Conservation (phyloP, 2,797 vertebrate genomes). For the Furcifer pardalis region DNA sequence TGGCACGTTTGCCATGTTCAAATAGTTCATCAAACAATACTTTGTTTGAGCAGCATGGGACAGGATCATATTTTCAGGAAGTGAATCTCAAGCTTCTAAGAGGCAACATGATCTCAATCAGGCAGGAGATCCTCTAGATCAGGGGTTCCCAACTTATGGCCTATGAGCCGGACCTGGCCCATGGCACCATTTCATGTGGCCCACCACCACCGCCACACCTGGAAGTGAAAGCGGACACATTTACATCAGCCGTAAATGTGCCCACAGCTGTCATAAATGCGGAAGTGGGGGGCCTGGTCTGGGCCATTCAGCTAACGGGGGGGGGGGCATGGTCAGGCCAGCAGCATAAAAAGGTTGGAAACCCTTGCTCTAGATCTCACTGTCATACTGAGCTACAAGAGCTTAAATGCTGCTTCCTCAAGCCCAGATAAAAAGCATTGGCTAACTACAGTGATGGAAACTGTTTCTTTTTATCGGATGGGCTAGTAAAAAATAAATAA, state of each 20-base stretch:
- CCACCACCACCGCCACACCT: too few relatives aligned
- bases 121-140: neutral
- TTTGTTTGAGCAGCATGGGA: neutral
- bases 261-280: too few relatives aligned
- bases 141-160: too few relatives aligned
- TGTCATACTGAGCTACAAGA: neutral
- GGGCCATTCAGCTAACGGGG: too few relatives aligned
- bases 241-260: too few relatives aligned
- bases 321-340: too few relatives aligned
- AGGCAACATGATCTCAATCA: neutral
- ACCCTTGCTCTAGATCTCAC: too few relatives aligned
- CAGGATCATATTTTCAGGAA: neutral
- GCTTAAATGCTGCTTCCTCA: neutral
- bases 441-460: neutral
- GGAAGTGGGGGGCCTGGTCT: too few relatives aligned
- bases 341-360: too few relatives aligned
- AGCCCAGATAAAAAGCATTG: neutral
- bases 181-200: too few relatives aligned
- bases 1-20: neutral
- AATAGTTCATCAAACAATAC: neutral
- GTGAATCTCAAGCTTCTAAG: neutral
- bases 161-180: too few relatives aligned
- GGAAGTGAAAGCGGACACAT: too few relatives aligned
- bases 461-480: neutral
- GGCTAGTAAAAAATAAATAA: constrained; percentile 47